Evolutionary conservation across 2,797 vertebrate species (phyloP).

Genomic region (Brachyalestes nurse): DNA sequence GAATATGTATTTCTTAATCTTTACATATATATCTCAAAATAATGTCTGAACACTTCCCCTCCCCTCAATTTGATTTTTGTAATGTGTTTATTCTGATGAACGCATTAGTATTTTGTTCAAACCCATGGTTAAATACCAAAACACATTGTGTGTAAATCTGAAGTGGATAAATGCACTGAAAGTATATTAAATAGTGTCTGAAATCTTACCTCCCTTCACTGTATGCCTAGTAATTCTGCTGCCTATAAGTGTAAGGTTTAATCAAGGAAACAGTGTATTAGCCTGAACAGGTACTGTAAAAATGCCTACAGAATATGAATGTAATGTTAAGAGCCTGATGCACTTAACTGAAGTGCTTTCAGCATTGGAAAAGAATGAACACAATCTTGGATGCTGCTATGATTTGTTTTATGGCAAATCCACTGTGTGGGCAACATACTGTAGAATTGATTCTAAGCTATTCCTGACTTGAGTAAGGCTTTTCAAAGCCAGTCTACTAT

Average conservation of each 20-base stretch:
- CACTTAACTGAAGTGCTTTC: background rate
- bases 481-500: background rate
- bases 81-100: no score
- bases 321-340: background rate
- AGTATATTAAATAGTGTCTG: no score
- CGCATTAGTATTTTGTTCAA: no score
- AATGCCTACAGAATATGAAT: conserved; percentile 1
- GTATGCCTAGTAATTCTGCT: background rate
- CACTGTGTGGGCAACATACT: background rate
- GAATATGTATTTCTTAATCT: no score
- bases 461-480: background rate
- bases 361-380: background rate
- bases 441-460: background rate
- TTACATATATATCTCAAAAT: no score
- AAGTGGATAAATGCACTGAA: no score
- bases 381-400: background rate
- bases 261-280: background rate
- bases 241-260: background rate
- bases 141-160: no score
- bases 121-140: no score
- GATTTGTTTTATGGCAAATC: background rate
- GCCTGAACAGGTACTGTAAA: background rate
- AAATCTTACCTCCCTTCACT: background rate
- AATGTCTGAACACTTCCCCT: no score
- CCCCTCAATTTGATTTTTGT: no score